Percentiles rank a stretch among this genome's conserved stretches.
phyloP scores from a whole-genome alignment of 1,140 invertebrate genomes.

The Lasaia peninsularis region DNA sequence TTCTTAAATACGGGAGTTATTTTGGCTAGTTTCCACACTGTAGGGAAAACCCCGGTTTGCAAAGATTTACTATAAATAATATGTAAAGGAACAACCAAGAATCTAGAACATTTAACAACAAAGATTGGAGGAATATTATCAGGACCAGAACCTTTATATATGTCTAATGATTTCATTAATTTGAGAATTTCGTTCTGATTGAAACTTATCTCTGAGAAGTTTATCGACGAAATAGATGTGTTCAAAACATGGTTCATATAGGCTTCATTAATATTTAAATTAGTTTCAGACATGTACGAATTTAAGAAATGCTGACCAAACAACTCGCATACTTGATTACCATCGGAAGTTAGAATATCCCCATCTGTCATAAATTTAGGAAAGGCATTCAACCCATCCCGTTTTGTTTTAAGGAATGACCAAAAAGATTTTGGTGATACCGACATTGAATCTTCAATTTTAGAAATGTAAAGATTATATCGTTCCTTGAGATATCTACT shows the following conservation, averaged over 20 bases:
- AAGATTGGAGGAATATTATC: not conserved
- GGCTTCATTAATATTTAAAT: not conserved
- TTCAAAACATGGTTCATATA: not conserved
- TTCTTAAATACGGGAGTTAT: not conserved
- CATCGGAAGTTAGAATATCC: not conserved
- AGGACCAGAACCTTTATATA: not conserved
- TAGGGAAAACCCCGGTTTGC: not conserved
- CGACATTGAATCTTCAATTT: not conserved
- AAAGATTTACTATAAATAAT: not conserved
- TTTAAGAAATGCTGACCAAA: not conserved
- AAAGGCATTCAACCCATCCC: not conserved
- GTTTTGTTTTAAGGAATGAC: constrained; percentile 1
- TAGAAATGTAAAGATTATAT: not conserved
- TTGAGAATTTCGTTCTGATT: not conserved
- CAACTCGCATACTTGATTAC: not conserved
- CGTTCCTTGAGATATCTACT: not conserved
- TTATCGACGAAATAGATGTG: not conserved
- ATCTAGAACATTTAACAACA: not conserved
- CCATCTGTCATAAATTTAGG: not conserved
- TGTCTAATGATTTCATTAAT: not conserved
- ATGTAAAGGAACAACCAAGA: not conserved
- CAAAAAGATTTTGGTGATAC: not conserved
- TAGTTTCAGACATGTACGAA: not conserved
- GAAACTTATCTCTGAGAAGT: not conserved
- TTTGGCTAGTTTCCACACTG: not conserved